These are phyloP conservation scores for Panthera uncia DNA, from an alignment of 2,113 vertebrate species.

Conservation along the genomic window DNA sequence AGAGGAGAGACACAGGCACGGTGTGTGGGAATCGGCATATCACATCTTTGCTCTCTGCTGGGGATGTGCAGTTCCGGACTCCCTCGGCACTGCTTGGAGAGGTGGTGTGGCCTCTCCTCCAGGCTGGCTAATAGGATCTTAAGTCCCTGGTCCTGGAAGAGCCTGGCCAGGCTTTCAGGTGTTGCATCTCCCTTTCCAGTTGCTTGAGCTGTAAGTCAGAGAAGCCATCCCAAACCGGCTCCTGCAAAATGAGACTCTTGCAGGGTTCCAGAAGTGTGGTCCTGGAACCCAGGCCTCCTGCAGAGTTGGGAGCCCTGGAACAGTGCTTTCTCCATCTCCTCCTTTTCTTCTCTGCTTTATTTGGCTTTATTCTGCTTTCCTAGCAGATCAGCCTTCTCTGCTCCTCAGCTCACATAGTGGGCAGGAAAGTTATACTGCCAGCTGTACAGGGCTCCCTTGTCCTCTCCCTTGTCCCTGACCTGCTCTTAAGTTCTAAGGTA, in stretches of 20 bases:
- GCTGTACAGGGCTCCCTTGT: too few species aligned
- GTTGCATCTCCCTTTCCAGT: background rate
- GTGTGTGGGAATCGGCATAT: background rate
- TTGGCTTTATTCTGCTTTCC: background rate
- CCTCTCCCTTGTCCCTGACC: background rate
- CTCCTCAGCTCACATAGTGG: background rate
- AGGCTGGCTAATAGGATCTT: background rate
- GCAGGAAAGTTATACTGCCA: background rate
- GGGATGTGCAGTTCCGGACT: background rate
- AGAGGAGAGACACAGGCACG: background rate
- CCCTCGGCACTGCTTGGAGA: background rate
- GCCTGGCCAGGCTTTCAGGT: background rate
- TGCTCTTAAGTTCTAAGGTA: background rate
- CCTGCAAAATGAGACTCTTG: background rate
- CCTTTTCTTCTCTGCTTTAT: background rate
- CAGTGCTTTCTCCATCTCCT: background rate
- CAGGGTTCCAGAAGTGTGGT: background rate
- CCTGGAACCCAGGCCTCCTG: background rate
- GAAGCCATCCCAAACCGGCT: background rate
- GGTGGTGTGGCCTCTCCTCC: background rate
- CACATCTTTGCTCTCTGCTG: background rate
- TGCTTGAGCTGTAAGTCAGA: background rate
- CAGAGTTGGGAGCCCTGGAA: background rate
- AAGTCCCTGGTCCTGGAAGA: background rate
- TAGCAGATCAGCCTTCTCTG: background rate